Conservation (phyloP, 2,113 vertebrate genomes). For the Pangasianodon gigas region DNA sequence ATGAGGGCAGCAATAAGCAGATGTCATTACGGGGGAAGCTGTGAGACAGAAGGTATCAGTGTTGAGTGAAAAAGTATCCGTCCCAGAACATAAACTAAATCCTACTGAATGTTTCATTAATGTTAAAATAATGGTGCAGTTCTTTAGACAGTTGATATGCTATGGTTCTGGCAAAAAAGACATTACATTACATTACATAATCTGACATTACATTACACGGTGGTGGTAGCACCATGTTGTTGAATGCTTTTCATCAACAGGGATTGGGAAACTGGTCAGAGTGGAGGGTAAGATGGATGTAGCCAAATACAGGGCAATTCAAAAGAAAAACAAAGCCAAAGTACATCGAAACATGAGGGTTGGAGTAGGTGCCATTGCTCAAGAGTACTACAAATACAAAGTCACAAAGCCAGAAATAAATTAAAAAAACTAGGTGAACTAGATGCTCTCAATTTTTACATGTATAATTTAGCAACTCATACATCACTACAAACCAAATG, state of each 20-base stretch:
- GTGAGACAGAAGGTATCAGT: neutral
- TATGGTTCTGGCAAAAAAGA: neutral
- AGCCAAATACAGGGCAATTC: neutral
- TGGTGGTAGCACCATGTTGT: neutral
- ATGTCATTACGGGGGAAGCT: neutral
- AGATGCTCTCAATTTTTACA: neutral
- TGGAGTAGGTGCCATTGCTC: neutral
- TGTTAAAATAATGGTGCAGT: neutral
- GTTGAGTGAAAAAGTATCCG: neutral
- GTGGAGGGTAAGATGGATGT: neutral
- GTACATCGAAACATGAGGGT: neutral
- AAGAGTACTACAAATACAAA: neutral
- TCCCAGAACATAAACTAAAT: neutral
- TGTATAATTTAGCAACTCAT: neutral
- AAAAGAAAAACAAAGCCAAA: neutral
- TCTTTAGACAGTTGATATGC: neutral
- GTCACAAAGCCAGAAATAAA: neutral
- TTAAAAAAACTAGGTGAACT: neutral
- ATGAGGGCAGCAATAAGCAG: neutral
- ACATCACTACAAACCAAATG: neutral
- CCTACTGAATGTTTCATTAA: neutral
- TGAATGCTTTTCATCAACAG: neutral
- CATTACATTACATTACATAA: too few relatives aligned
- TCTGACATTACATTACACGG: too few relatives aligned
- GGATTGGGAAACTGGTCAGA: neutral